Evolutionary conservation across 2,113 vertebrate species (phyloP).

Genomic region (Oreotragus oreotragus): DNA sequence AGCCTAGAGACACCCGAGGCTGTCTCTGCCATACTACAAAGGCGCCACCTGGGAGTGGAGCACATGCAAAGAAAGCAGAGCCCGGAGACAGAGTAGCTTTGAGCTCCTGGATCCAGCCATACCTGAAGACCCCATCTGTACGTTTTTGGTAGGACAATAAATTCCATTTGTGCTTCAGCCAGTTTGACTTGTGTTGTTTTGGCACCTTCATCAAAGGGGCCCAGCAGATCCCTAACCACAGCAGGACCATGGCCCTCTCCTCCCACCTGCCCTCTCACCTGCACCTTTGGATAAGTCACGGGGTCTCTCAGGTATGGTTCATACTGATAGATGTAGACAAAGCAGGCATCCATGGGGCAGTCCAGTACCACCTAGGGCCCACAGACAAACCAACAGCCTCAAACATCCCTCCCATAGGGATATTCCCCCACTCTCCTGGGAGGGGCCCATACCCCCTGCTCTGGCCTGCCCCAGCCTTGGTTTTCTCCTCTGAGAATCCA

Average conservation of each 20-base stretch:
- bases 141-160: neutral
- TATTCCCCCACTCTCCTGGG: neutral
- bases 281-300: constrained; percentile 90
- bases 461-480: neutral
- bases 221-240: neutral
- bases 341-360: constrained; percentile 87
- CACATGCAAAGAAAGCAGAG: neutral
- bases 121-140: neutral
- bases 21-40: neutral
- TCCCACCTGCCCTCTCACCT: constrained; percentile 77
- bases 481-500: neutral
- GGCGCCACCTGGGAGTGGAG: neutral
- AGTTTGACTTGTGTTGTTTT: neutral
- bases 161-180: neutral
- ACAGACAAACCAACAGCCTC: neutral
- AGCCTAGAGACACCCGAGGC: neutral
- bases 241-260: neutral
- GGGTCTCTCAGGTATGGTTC: constrained; percentile 94
- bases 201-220: neutral
- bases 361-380: constrained; percentile 86
- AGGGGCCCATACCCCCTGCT: neutral
- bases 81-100: neutral
- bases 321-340: constrained; percentile 86
- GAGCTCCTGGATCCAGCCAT: neutral
- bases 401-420: neutral